Percentiles rank a stretch among this genome's conserved stretches.
These are phyloP conservation scores for Melipona beecheii DNA, from an alignment of 2,888 invertebrate species.

Conservation along the genomic window DNA sequence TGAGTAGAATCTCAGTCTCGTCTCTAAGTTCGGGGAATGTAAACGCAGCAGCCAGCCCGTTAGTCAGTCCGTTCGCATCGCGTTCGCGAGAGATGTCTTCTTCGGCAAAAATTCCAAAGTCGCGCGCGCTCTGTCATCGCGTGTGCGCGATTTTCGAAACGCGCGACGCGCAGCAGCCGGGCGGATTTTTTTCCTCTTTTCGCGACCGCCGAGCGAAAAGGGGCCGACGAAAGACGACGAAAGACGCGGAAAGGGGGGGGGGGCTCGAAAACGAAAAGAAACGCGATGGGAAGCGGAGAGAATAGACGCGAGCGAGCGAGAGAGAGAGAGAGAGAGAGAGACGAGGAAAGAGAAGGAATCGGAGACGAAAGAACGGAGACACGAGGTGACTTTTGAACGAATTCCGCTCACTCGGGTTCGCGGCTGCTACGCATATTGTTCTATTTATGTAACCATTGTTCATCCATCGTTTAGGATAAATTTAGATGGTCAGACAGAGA, in stretches of 20 bases:
- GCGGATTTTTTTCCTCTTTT: background rate
- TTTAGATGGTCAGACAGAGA: conserved; percentile 79
- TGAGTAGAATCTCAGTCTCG: no score
- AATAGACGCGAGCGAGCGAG: conserved; percentile 11
- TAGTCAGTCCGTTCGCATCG: background rate
- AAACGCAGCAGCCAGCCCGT: background rate
- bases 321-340: conserved; percentile 29
- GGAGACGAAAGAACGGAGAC: conserved; percentile 62
- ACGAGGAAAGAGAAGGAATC: conserved; percentile 35
- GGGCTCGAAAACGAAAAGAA: conserved; percentile 30
- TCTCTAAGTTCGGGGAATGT: background rate
- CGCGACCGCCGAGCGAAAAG: background rate
- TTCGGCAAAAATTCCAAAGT: background rate
- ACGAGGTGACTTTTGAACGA: conserved; percentile 80
- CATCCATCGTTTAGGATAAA: conserved; percentile 83
- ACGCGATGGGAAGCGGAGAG: conserved; percentile 26
- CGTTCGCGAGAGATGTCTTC: background rate
- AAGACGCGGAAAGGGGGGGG: conserved; percentile 32
- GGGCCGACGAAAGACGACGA: background rate
- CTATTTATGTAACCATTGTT: conserved; percentile 84
- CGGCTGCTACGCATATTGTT: conserved; percentile 82
- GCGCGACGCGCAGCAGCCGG: background rate
- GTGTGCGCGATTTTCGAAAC: conserved; percentile 12
- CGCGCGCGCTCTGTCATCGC: conserved; percentile 17
- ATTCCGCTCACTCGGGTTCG: conserved; percentile 74